Base-by-base conservation (phyloP, 2,888 invertebrate genomes). In the Xiphydria camelus region DNA sequence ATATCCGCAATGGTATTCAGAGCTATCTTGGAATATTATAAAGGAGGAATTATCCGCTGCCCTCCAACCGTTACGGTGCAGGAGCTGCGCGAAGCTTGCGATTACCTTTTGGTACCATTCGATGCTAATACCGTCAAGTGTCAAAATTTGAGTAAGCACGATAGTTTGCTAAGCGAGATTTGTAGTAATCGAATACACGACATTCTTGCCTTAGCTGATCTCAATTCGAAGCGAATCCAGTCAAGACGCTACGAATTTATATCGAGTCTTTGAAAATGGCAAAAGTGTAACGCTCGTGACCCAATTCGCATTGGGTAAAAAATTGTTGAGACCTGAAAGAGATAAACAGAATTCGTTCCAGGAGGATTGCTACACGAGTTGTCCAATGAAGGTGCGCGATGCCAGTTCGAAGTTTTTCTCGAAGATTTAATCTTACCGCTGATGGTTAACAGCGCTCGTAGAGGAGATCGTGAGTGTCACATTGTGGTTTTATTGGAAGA, bases 381-480 rank as follows among this genome's bases (percentile, higher is more conserved):
- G 37, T 96, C 96, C 31, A 99, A 99, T 78, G 99, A 99, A 76
- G 99, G 99, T n/a, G 99, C 99, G 1, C 85, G 96, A 2, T 87
- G 91, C 54, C 97, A 98, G 75, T 99, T 99, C 77, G 94, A 95
- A 75, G 85, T 88, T 9, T 99, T 97, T 75, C 83, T 99, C 3
- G 98, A 99, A 73, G 89, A 94, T 50, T 81, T 96, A 10, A 94
- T 99, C 57, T 79, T 99, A 41, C 99, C 99, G 0, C 81, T 95
- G 44, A 96, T 99, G 96, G 98, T 99, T 22, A 88, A 88, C 55
- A 90, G 89, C 0, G 93, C 92, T 0, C 86, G 95, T 78, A 83
- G 94, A 43, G 99, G 99, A 0, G 99, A 99, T 76, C 81, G 97
- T 4, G 99, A 98, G 76, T 97, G 97, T 75, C 98, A 99, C 74